Evolutionary conservation across 2,797 vertebrate species (phyloP).

Genomic region (Lithobates sylvaticus): DNA sequence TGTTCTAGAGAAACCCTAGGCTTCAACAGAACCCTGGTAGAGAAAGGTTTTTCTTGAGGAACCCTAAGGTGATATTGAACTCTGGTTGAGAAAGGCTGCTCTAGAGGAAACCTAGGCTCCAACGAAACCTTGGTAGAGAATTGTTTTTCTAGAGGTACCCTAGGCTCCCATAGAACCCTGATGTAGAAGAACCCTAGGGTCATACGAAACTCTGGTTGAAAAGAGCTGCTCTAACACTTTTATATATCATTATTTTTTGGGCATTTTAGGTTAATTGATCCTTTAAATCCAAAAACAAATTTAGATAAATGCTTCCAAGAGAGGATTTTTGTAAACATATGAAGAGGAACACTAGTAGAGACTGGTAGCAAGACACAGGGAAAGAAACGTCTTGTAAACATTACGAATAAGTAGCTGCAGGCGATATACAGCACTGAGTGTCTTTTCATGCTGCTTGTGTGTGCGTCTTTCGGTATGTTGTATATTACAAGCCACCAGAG

Average conservation of each 20-base stretch:
- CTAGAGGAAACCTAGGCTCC: no score
- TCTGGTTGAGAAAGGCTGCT: no score
- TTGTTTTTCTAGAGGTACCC: no score
- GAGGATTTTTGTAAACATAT: background rate
- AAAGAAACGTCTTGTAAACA: constrained; percentile 7
- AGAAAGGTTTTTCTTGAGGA: no score
- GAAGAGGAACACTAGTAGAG: background rate
- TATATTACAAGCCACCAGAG: background rate
- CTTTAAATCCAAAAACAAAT: background rate
- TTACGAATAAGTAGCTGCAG: background rate
- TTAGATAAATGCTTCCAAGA: background rate
- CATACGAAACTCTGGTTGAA: no score
- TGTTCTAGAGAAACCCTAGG: no score
- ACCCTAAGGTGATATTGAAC: no score
- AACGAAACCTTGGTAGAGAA: no score
- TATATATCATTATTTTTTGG: background rate
- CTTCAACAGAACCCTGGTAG: no score
- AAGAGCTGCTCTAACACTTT: background rate
- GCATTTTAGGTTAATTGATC: background rate
- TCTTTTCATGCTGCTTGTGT: constrained; percentile 17
- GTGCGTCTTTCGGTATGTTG: background rate
- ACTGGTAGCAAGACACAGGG: background rate
- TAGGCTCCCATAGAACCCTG: no score
- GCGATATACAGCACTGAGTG: background rate
- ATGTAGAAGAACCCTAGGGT: no score